Evolutionary conservation across 1,140 invertebrate species (phyloP).

Genomic region (Periplaneta americana): DNA sequence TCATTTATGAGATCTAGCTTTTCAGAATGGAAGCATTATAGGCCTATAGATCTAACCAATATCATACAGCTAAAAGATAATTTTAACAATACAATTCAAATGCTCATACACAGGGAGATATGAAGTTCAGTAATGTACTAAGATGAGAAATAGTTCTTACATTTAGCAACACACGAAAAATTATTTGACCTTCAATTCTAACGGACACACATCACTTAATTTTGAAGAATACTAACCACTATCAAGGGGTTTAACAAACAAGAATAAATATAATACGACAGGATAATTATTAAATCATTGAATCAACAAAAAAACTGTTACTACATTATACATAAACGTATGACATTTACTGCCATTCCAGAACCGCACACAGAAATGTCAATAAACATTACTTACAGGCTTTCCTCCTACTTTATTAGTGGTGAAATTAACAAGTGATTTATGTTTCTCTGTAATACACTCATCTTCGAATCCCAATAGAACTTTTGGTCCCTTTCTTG

Average conservation of each 20-base stretch:
- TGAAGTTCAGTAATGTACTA: too few relatives aligned
- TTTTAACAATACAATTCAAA: too few relatives aligned
- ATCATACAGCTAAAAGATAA: too few relatives aligned
- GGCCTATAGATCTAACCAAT: too few relatives aligned
- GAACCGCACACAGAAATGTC: background rate
- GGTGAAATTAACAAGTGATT: conserved; percentile 49
- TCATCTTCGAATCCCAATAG: conserved; percentile 66
- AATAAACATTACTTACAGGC: conserved; percentile 44
- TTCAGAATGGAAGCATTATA: too few relatives aligned
- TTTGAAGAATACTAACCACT: too few relatives aligned
- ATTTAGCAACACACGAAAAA: too few relatives aligned
- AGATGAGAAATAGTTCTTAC: too few relatives aligned
- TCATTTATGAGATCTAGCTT: too few relatives aligned
- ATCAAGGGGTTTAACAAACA: too few relatives aligned
- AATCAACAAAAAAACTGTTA: too few relatives aligned
- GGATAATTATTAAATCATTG: background rate
- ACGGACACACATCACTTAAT: background rate
- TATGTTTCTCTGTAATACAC: conserved; percentile 55
- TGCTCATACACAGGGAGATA: too few relatives aligned
- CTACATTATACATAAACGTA: background rate
- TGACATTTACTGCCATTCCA: background rate
- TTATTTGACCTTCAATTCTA: background rate
- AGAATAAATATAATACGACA: background rate
- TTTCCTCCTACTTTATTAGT: conserved; percentile 67
- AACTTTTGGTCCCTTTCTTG: conserved; percentile 34